Base-by-base conservation (phyloP, 2,113 vertebrate species). In the Phylloscopus trochilus region DNA sequence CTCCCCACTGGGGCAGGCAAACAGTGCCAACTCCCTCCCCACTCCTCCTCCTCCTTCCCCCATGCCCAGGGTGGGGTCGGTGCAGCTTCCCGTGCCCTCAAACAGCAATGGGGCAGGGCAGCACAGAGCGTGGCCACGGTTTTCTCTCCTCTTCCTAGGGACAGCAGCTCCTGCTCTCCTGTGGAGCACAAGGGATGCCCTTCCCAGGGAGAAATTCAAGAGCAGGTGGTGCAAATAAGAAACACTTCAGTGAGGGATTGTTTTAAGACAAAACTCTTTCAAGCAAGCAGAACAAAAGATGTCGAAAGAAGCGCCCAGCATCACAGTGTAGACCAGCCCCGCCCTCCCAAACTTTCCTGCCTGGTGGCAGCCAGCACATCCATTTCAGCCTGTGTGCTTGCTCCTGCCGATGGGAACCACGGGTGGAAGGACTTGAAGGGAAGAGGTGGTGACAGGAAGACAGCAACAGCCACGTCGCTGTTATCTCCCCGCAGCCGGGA, bases 271-370 rank as follows among this genome's bases (percentile, higher is more conserved):
- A 93, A 47, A 92, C 90, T 93, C 78, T 78, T 90, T 73, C 90
- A 87, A 83, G 88, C 79, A 93, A 85, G 77, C 58, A 37, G 79
- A 95, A 92, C 82, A 86, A 88, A 85, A 77, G 87, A 88, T 63
- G 82, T 74, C 0, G 0, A 74, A 64, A 80, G 93, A 87, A 91
- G 85, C 0, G 10, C 82, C 75, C 91, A 90, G 93, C 90, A 94
- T 95, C 94, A 95, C 94, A 97, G 94, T 95, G 94, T 94, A 95
- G 67, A 84, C 0, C 15, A 95, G 83, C 83, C 83, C 78, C 85
- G 78, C 81, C 79, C 85, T 66, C 75, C 67, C 6, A 15, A 15
- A 39, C 53, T 53, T 68, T 86, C 68, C 76, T 63, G 87, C 51
- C 51, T 5, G 8, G 76, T 15, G 15, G 85, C 67, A 60, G 79